Conservation (phyloP, 2,888 invertebrate genomes). For the Calliopum simillimum region DNA sequence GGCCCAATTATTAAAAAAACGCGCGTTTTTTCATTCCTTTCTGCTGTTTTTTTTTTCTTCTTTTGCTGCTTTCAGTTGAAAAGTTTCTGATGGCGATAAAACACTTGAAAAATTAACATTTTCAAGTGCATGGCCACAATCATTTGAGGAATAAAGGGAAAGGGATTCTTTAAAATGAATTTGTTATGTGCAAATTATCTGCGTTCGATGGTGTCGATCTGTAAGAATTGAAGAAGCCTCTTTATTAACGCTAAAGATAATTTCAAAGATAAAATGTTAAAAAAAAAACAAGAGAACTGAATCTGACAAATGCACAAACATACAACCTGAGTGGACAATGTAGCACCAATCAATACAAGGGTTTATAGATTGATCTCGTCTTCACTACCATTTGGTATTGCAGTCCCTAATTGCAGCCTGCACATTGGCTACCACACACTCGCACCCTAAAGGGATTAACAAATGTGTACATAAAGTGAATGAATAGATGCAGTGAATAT, state of each 20-base stretch:
- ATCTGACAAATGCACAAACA: too few relatives aligned
- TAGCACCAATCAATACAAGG: too few relatives aligned
- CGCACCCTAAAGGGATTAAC: slow-evolving; percentile 11
- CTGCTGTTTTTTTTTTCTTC: too few relatives aligned
- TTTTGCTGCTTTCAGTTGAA: slow-evolving; percentile 1
- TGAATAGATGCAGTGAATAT: neutral
- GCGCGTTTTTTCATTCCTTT: neutral
- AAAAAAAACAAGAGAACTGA: too few relatives aligned
- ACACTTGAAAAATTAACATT: slow-evolving; percentile 35
- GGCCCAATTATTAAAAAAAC: too few relatives aligned
- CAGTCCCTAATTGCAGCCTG: neutral
- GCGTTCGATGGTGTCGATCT: slow-evolving; percentile 25
- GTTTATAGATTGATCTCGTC: too few relatives aligned
- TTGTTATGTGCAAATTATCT: slow-evolving; percentile 1
- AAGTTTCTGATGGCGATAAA: slow-evolving; percentile 24
- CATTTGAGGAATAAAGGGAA: neutral
- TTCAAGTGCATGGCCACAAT: slow-evolving; percentile 28
- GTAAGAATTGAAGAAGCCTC: slow-evolving; percentile 1
- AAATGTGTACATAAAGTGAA: neutral
- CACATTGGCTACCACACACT: slow-evolving; percentile 21
- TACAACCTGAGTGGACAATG: too few relatives aligned
- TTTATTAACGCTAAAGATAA: too few relatives aligned
- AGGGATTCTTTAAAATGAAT: too few relatives aligned
- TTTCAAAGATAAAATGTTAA: too few relatives aligned
- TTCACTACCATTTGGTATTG: neutral